Conservation (phyloP, 2,888 invertebrate genomes). For the Drosophila formosana region DNA sequence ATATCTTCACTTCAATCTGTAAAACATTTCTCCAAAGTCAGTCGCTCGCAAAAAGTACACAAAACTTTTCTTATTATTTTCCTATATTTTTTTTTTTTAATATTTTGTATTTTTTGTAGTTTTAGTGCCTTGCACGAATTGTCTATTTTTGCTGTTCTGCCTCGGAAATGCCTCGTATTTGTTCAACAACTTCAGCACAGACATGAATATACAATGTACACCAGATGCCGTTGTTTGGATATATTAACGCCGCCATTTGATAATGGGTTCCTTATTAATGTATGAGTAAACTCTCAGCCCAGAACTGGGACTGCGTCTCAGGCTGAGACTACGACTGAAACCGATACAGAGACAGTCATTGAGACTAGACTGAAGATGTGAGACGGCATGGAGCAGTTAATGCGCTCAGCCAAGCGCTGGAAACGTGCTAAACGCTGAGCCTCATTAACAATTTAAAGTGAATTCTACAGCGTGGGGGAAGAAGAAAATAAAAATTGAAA, state of each 20-base stretch:
- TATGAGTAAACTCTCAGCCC: constrained; percentile 46
- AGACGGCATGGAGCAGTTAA: constrained; percentile 37
- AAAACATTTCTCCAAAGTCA: constrained; percentile 53
- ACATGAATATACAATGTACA: constrained; percentile 36
- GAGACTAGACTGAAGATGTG: constrained; percentile 10
- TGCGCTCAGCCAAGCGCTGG: constrained; percentile 63
- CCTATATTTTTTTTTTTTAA: constrained; percentile 5
- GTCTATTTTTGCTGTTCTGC: constrained; percentile 37
- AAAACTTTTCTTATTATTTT: constrained; percentile 35
- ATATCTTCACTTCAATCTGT: constrained; percentile 29
- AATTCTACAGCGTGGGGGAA: constrained; percentile 30
- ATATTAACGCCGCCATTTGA: constrained; percentile 70
- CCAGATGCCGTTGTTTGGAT: constrained; percentile 22
- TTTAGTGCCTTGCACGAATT: constrained; percentile 39
- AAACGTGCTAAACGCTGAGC: constrained; percentile 70
- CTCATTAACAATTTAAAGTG: constrained; percentile 72
- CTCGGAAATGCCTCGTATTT: constrained; percentile 44
- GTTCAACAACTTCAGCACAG: constrained; percentile 39
- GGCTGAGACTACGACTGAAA: constrained; percentile 6
- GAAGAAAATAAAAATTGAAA: constrained; percentile 16
- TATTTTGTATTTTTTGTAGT: constrained; percentile 10
- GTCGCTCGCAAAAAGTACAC: constrained; percentile 52
- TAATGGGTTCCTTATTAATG: constrained; percentile 72
- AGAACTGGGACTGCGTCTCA: constrained; percentile 10
- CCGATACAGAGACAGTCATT: neutral